Conservation (phyloP, 2,888 invertebrate species). For the Phaonia tiefii region DNA sequence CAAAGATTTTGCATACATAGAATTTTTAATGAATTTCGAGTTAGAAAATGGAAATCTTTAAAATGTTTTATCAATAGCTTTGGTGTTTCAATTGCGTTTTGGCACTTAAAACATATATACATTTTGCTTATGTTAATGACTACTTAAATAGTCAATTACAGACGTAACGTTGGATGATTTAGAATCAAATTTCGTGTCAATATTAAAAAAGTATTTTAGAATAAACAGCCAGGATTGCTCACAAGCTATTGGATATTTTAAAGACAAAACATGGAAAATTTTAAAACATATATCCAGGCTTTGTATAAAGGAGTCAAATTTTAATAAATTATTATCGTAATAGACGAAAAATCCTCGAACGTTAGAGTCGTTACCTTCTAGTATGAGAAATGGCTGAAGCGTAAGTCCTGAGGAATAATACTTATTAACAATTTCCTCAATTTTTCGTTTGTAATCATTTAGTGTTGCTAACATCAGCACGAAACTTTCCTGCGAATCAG, state of each 20-base stretch:
- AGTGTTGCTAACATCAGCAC: neutral
- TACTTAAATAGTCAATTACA: constrained; percentile 22
- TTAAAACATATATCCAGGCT: constrained; percentile 8
- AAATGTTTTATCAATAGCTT: constrained; percentile 13
- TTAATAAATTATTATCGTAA: constrained; percentile 21
- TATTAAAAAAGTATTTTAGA: constrained; percentile 21
- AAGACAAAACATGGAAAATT: constrained; percentile 7
- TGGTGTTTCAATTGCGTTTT: neutral
- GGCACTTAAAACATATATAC: no score
- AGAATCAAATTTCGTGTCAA: constrained; percentile 16
- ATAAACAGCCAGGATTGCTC: constrained; percentile 32
- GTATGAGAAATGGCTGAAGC: constrained; percentile 6
- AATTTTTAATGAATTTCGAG: constrained; percentile 23
- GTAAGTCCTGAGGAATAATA: constrained; percentile 28
- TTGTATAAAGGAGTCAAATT: constrained; percentile 43
- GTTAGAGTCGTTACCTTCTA: constrained; percentile 17
- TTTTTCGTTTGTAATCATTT: neutral
- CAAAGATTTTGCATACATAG: constrained; percentile 33
- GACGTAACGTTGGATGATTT: constrained; percentile 9
- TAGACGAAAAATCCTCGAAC: neutral
- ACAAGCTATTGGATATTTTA: constrained; percentile 19
- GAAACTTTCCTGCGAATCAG: constrained; percentile 5
- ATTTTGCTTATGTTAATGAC: constrained; percentile 1
- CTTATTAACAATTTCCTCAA: neutral
- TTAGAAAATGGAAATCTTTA: constrained; percentile 15